Conservation (phyloP, 2,888 invertebrate species). For the Gymnoscelis rufifasciata region DNA sequence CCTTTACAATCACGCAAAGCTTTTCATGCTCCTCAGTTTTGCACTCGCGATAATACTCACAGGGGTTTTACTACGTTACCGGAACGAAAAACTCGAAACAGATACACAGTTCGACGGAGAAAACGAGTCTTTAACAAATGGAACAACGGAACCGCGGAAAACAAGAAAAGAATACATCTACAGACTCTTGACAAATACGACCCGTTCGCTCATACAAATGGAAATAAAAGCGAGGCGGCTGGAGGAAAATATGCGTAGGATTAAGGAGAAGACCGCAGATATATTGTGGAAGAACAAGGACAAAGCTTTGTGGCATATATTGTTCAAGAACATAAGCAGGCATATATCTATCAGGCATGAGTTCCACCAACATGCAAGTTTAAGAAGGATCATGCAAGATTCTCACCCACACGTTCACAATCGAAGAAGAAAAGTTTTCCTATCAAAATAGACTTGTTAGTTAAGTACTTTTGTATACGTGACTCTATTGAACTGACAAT, state of each 20-base stretch:
- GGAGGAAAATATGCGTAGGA: slow-evolving; percentile 78
- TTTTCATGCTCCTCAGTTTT: slow-evolving; percentile 61
- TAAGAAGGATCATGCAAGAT: slow-evolving; percentile 69
- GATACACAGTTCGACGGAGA: slow-evolving; percentile 46
- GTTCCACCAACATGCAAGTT: slow-evolving; percentile 71
- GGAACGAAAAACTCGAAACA: slow-evolving; percentile 28
- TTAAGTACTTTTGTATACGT: slow-evolving; percentile 37
- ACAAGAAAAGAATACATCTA: slow-evolving; percentile 75
- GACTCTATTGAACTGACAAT: slow-evolving; percentile 54
- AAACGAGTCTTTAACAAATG: slow-evolving; percentile 63
- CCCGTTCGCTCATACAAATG: slow-evolving; percentile 78
- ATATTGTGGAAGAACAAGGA: slow-evolving; percentile 78
- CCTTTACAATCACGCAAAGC: slow-evolving; percentile 61
- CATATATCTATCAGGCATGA: slow-evolving; percentile 74
- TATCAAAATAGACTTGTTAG: slow-evolving; percentile 40
- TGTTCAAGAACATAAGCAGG: slow-evolving; percentile 76
- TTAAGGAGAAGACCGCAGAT: slow-evolving; percentile 77
- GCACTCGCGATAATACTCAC: slow-evolving; percentile 52
- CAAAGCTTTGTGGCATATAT: slow-evolving; percentile 75
- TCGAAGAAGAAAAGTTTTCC: slow-evolving; percentile 53
- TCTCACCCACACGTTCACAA: slow-evolving; percentile 48
- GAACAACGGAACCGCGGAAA: slow-evolving; percentile 53
- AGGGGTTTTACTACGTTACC: slow-evolving; percentile 52
- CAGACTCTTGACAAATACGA: slow-evolving; percentile 76
- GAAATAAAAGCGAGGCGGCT: slow-evolving; percentile 78